Evolutionary conservation across 1,140 invertebrate species (phyloP).

Genomic region (Drosophila auraria): DNA sequence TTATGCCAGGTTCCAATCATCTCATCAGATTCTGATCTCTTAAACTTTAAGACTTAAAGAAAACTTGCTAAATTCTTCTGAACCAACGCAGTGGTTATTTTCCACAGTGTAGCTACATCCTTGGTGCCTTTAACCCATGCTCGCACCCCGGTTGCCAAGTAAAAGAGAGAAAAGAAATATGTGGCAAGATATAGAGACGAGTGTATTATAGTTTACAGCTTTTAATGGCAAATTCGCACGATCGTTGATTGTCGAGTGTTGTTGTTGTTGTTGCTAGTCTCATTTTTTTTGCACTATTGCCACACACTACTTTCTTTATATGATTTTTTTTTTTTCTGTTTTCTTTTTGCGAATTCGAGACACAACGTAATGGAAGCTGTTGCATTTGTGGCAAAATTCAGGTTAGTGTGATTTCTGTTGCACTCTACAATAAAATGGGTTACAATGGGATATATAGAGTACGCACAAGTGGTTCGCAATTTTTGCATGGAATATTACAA

Average conservation of each 20-base stretch:
- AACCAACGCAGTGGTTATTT: too few relatives aligned
- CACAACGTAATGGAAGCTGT: conserved; percentile 66
- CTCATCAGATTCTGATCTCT: background rate
- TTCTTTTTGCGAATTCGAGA: conserved; percentile 67
- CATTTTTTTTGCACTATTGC: conserved; percentile 31
- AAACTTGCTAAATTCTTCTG: background rate
- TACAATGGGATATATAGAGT: conserved; percentile 48
- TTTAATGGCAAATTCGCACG: conserved; percentile 58
- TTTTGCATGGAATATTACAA: conserved; percentile 46
- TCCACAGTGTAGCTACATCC: conserved; percentile 10
- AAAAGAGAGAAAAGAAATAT: background rate
- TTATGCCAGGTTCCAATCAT: background rate
- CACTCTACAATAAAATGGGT: conserved; percentile 68
- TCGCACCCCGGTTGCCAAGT: conserved; percentile 1
- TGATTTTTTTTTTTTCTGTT: background rate
- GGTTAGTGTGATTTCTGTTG: conserved; percentile 79
- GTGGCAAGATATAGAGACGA: conserved; percentile 7
- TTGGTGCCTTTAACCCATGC: background rate
- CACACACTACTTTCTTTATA: conserved; percentile 43
- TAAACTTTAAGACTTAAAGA: too few relatives aligned
- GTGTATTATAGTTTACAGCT: conserved; percentile 34
- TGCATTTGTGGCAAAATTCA: conserved; percentile 76
- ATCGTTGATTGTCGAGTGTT: conserved; percentile 43
- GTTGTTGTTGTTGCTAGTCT: conserved; percentile 28
- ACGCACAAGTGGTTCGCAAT: conserved; percentile 66